Base-by-base conservation (phyloP, 2,113 vertebrate genomes). In the Melozone crissalis region DNA sequence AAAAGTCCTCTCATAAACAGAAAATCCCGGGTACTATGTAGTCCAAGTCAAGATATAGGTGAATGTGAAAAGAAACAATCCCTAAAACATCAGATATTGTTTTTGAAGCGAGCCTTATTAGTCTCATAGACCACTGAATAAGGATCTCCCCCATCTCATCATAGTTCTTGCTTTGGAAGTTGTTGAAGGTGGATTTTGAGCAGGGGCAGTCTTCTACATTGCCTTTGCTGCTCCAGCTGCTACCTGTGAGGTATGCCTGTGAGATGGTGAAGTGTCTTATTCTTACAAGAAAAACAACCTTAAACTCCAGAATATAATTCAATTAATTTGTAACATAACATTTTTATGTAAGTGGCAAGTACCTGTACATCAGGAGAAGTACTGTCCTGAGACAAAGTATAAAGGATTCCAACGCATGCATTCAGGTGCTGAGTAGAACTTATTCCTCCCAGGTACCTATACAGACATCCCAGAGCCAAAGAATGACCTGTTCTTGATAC, bases 361-460 rank as follows among this genome's bases (percentile, higher is more conserved):
- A 99, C 99, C 98, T 99, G 99, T 75, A 99, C 99, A 94, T 99
- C 99, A n/a, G 99, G 99, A 57, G 99, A 99, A 90, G 98, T 99
- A 91, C 93, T 99, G 96, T 99, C 99, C 97, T 99, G 99, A 97
- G 99, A 98, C 76, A 99, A 98, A 76, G 99, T 99, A 97, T 98
- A 98, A 76, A 99, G 98, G 85, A 99, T 98, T 52, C 98, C 98
- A 94, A 99, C 97, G 87, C 98, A 99, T 59, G 98, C 98, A 95
- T 97, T 98, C 80, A 99, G 97, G 96, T 99, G 98, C 51, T 99
- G 99, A 92, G 97, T 89, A n/a, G 98, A 99, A 94, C 96, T 78
- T 95, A 99, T 98, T 65, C 99, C 99, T 93, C 99, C 98, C 23
- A 98, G 96, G 90, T 99, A 98, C 62, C 99, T 98, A 90, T 99